phyloP scores from a whole-genome alignment of 2,797 vertebrate genomes.

The Miichthys miiuy region DNA sequence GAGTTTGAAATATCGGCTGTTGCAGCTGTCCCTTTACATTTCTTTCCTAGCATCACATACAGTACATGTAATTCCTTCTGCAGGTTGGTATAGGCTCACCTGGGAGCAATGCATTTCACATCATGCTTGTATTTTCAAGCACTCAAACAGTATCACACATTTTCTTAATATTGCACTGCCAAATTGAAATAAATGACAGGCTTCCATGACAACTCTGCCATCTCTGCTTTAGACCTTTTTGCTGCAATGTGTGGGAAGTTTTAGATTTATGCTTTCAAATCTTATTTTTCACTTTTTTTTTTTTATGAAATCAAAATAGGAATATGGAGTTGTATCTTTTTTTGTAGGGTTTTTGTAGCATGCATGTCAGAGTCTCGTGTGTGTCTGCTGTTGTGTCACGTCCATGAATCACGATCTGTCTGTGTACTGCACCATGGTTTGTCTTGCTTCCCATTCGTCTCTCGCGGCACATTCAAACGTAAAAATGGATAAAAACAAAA shows the following conservation, averaged over 20 bases:
- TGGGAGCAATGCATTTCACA: slow-evolving; percentile 39
- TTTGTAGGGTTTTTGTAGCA: slow-evolving; percentile 21
- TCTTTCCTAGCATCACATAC: background rate
- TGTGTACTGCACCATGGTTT: slow-evolving; percentile 61
- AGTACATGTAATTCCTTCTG: slow-evolving; percentile 1
- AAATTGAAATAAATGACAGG: slow-evolving; percentile 12
- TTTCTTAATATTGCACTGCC: slow-evolving; percentile 18
- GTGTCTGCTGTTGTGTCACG: slow-evolving; percentile 48
- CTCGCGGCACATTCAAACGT: slow-evolving; percentile 26
- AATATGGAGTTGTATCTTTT: slow-evolving; percentile 4
- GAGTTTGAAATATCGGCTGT: slow-evolving; percentile 41
- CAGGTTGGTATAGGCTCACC: slow-evolving; percentile 13
- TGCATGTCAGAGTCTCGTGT: slow-evolving; percentile 61
- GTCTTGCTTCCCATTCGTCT: slow-evolving; percentile 62
- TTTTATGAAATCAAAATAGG: background rate
- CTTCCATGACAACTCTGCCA: slow-evolving; percentile 31
- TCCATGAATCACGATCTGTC: slow-evolving; percentile 51
- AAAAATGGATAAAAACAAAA: background rate
- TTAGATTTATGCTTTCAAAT: slow-evolving; percentile 19
- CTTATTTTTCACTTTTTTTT: slow-evolving; percentile 2
- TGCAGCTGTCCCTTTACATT: slow-evolving; percentile 33
- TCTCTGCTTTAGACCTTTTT: slow-evolving; percentile 21
- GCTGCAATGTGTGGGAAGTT: slow-evolving; percentile 25
- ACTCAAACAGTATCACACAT: slow-evolving; percentile 22
- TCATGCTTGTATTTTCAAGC: slow-evolving; percentile 37